Evolutionary conservation across 2,888 invertebrate species (phyloP).

Genomic region (Lithophane semibrunnea): DNA sequence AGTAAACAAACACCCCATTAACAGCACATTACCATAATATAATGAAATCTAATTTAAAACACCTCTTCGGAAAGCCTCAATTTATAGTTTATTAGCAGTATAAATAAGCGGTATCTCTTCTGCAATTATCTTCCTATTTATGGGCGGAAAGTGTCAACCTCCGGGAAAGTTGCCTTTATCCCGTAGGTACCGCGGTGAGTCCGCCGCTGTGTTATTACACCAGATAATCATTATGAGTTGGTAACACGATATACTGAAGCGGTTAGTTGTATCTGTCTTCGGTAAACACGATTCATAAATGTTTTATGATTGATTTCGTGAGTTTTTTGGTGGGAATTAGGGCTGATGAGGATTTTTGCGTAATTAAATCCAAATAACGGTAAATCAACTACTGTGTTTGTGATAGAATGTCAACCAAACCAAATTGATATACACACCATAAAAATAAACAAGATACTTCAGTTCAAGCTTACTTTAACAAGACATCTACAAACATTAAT

Average conservation of each 20-base stretch:
- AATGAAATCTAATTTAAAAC: slow-evolving; percentile 57
- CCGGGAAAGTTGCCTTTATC: slow-evolving; percentile 72
- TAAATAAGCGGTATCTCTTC: slow-evolving; percentile 81
- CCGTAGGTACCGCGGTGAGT: slow-evolving; percentile 47
- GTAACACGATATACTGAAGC: slow-evolving; percentile 69
- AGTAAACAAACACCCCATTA: slow-evolving; percentile 39
- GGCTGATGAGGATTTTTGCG: not conserved
- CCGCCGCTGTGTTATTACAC: slow-evolving; percentile 74
- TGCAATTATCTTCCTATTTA: slow-evolving; percentile 84
- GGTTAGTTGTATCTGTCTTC: slow-evolving; percentile 63
- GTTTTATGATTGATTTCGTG: slow-evolving; percentile 23
- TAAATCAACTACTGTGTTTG: not conserved
- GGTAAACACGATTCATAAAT: slow-evolving; percentile 55
- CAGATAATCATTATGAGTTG: slow-evolving; percentile 74
- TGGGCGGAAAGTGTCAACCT: slow-evolving; percentile 81
- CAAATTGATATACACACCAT: not conserved
- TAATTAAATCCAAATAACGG: not conserved
- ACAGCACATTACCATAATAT: slow-evolving; percentile 47
- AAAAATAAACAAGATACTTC: not conserved
- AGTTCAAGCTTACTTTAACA: not conserved
- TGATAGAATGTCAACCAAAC: not conserved
- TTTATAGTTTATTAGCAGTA: slow-evolving; percentile 74
- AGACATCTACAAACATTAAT: slow-evolving; percentile 44
- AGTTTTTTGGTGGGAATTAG: slow-evolving; percentile 6
- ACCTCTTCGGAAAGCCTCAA: slow-evolving; percentile 60